Evolutionary conservation across 1,140 invertebrate species (phyloP), one percentile per base, ranked within the genome.

Genomic region (Gryon sp.): DNA sequence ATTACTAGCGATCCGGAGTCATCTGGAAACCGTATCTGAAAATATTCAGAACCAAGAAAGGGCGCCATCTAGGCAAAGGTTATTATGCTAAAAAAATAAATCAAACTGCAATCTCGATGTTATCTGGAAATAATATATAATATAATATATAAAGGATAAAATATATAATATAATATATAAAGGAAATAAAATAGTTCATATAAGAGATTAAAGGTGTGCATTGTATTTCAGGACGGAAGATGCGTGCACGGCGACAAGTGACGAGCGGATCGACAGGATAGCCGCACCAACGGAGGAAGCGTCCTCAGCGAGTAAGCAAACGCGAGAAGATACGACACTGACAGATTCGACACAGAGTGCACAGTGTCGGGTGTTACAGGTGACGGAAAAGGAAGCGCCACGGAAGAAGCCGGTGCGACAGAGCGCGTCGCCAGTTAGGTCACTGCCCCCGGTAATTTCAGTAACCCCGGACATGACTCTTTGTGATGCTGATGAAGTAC

Each of bases 401-500:
- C 52, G 26, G 53, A 55, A 62, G 74, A 76, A 26, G 38, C 43
- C 57, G 6, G 38, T 82, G 4, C 75, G 83, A 9, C 84, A 88
- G 52, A 88, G 85, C 7, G 86, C 87, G 6, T 87, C 87, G 0
- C 84, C 86, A n/a, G 83, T 88, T 34, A 84, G 81, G 74, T 87
- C 84, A 8, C 57, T 89, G 12, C 86, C 87, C n/a, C 87, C 87
- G 1, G 86, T 83, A 3, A 89, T 88, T 11, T 88, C 87, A 4
- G 87, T 89, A 3, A 89, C 87, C 0, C 86, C 85, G 4, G 87
- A 88, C 32, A 80, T 65, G 4, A 22, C 15, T 8, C 18, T 43
- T 2, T 4, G 45, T n/a, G 12, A 34, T 5, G 34, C 30, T 3
- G n/a, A n/a, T n/a, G n/a, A n/a, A n/a, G n/a, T n/a, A n/a, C n/a